These are phyloP conservation scores for Colius striatus DNA, from an alignment of 2,113 vertebrate species.

Conservation along the genomic window DNA sequence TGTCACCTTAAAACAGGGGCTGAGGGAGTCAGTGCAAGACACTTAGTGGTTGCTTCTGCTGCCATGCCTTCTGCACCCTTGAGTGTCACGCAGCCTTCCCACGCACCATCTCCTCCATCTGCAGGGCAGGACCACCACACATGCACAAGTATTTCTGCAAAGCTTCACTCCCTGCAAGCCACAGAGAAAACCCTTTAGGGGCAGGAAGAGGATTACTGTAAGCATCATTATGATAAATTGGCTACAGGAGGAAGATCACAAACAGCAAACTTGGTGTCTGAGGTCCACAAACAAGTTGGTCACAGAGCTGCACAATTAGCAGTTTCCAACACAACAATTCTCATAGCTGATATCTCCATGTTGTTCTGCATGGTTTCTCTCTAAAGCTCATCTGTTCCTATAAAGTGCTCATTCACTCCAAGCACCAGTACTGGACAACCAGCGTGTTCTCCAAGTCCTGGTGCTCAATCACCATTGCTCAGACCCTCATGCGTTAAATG, in stretches of 20 bases:
- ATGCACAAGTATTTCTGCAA: neutral
- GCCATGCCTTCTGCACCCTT: neutral
- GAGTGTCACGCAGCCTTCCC: neutral
- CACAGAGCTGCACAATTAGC: neutral
- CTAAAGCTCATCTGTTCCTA: neutral
- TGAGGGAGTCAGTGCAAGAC: neutral
- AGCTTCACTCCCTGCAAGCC: neutral
- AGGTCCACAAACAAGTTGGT: neutral
- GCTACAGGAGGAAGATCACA: neutral
- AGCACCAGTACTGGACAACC: neutral
- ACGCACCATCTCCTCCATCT: neutral
- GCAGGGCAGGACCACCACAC: neutral
- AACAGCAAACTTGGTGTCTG: neutral
- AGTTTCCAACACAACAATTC: neutral
- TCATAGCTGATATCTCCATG: neutral
- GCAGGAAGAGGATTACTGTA: neutral
- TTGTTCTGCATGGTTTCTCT: neutral
- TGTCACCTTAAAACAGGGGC: neutral
- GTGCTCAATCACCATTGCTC: constrained; percentile 3
- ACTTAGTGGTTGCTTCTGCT: neutral
- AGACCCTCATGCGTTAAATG: neutral
- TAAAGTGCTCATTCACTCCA: neutral
- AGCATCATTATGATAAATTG: neutral
- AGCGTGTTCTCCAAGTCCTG: neutral
- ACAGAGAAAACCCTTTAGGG: neutral